phyloP scores from a whole-genome alignment of 2,113 vertebrate species.

The Apodemus sylvaticus region DNA sequence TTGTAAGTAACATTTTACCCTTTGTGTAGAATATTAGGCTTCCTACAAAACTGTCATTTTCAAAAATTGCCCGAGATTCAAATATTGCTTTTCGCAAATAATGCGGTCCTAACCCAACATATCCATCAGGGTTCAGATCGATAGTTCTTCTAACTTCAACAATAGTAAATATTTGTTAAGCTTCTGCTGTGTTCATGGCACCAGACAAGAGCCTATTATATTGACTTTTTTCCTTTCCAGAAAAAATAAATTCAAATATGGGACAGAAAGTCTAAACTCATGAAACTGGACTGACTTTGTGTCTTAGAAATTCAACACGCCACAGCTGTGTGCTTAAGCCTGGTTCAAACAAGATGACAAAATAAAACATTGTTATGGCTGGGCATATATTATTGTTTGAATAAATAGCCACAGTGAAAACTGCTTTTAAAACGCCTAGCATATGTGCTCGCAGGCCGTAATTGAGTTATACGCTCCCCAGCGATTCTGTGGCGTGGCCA shows the following conservation, averaged over 20 bases:
- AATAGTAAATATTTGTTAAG: conserved; percentile 68
- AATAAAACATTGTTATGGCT: conserved; percentile 51
- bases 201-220: conserved; percentile 49
- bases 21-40: conserved; percentile 12
- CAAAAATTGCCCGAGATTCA: conserved; percentile 45
- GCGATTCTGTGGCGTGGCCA: background rate
- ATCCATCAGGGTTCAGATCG: background rate
- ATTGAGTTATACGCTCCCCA: background rate
- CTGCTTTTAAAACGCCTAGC: background rate
- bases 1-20: conserved; percentile 22
- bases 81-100: conserved; percentile 28
- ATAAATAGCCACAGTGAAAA: conserved; percentile 55
- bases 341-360: conserved; percentile 57
- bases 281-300: conserved; percentile 48
- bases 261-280: conserved; percentile 51
- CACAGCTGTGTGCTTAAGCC: conserved; percentile 33
- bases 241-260: conserved; percentile 62
- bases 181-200: conserved; percentile 49
- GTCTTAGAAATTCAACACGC: conserved; percentile 57
- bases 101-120: conserved; percentile 42
- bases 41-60: conserved; percentile 50
- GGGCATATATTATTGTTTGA: conserved; percentile 23
- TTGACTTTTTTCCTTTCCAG: conserved; percentile 58
- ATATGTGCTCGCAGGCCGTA: background rate
- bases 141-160: conserved; percentile 58